Evolutionary conservation across 2,888 invertebrate species (phyloP).

Genomic region (Clepsis dumicolana): DNA sequence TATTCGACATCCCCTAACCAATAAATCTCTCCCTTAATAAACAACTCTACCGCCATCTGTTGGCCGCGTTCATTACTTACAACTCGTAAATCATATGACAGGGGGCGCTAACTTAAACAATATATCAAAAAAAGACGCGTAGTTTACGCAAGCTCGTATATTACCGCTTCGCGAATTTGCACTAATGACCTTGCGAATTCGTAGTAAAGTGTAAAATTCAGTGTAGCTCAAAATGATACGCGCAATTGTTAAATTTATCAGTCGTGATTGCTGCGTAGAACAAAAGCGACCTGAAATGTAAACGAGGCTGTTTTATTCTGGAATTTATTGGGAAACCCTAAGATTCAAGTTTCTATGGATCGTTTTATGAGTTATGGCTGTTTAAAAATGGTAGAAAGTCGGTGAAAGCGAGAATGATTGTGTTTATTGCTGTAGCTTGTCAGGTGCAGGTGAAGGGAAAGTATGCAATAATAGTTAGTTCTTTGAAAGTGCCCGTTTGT

Average conservation of each 20-base stretch:
- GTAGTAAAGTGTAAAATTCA: not conserved
- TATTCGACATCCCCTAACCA: slow-evolving; percentile 21
- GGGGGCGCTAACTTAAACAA: slow-evolving; percentile 76
- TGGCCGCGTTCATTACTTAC: slow-evolving; percentile 72
- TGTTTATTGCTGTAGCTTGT: slow-evolving; percentile 65
- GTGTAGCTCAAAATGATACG: not conserved
- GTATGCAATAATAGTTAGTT: not conserved
- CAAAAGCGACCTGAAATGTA: not conserved
- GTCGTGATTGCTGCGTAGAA: not conserved
- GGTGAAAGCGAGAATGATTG: slow-evolving; percentile 63
- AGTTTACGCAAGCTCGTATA: slow-evolving; percentile 11
- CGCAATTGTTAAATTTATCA: not conserved
- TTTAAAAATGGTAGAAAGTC: slow-evolving; percentile 49
- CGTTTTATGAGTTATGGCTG: not conserved
- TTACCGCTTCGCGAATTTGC: not conserved
- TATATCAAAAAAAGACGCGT: slow-evolving; percentile 58
- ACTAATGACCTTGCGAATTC: not conserved
- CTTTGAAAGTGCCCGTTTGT: slow-evolving; percentile 12
- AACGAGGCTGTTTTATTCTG: not conserved
- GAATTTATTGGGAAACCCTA: not conserved
- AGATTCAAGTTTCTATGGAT: not conserved
- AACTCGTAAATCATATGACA: slow-evolving; percentile 74
- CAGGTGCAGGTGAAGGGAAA: slow-evolving; percentile 46
- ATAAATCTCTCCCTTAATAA: slow-evolving; percentile 73
- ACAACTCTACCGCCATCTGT: slow-evolving; percentile 76